Evolutionary conservation across 1,140 invertebrate species (phyloP).

Genomic region (Trichogramma pretiosum): DNA sequence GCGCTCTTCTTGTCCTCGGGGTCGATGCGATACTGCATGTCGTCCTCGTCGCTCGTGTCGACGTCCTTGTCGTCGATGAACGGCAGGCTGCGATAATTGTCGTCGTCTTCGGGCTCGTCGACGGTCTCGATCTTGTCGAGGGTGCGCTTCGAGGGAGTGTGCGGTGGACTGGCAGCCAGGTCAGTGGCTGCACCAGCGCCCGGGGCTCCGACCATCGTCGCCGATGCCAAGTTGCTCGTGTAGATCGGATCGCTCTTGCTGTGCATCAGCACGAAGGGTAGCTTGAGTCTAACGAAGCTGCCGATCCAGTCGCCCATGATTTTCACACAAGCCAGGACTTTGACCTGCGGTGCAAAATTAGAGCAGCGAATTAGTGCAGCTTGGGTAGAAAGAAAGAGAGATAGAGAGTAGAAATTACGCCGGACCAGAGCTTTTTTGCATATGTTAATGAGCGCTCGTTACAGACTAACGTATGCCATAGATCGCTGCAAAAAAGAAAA

Average conservation of each 20-base stretch:
- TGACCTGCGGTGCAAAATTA: conserved; percentile 45
- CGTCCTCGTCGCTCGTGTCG: conserved; percentile 8
- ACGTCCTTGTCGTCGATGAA: conserved; percentile 17
- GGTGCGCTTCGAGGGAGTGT: conserved; percentile 6
- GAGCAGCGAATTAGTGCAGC: background rate
- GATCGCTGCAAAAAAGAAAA: too few relatives aligned
- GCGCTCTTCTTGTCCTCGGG: background rate
- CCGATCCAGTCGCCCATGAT: conserved; percentile 71
- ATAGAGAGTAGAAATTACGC: too few relatives aligned
- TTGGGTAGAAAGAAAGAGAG: too few relatives aligned
- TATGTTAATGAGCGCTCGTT: too few relatives aligned
- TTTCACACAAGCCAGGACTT: too few relatives aligned
- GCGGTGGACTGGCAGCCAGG: too few relatives aligned
- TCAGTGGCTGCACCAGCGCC: too few relatives aligned
- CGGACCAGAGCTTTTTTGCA: too few relatives aligned
- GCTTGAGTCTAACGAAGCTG: conserved; percentile 66
- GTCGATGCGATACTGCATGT: too few relatives aligned
- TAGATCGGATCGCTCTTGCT: conserved; percentile 40
- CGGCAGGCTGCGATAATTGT: conserved; percentile 11
- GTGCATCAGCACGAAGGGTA: conserved; percentile 69
- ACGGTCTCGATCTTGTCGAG: conserved; percentile 17
- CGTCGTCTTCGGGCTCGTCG: conserved; percentile 18
- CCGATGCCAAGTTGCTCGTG: conserved; percentile 25
- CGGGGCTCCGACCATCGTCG: too few relatives aligned
- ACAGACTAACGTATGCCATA: too few relatives aligned